These are phyloP conservation scores for Rhabdomys dilectus DNA, from an alignment of 2,113 vertebrate species.

Conservation along the genomic window DNA sequence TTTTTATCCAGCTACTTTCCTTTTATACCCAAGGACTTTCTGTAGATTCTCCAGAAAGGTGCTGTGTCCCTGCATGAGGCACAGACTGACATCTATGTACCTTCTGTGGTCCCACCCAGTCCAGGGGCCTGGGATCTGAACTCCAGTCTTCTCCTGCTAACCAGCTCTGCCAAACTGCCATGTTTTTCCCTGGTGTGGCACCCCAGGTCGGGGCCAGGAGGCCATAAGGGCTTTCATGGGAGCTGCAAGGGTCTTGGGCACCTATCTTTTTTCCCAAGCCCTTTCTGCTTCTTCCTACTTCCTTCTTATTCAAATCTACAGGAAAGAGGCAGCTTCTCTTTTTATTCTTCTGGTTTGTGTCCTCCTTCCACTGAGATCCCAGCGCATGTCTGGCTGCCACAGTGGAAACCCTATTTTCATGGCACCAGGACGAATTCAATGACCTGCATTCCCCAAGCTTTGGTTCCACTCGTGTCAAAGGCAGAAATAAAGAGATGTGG, in stretches of 20 bases:
- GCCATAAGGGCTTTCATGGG: neutral
- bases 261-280: neutral
- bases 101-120: neutral
- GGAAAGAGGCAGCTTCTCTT: neutral
- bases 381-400: neutral
- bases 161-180: neutral
- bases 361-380: neutral
- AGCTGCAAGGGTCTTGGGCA: neutral
- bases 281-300: neutral
- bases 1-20: neutral
- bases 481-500: constrained; percentile 7
- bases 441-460: neutral
- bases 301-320: neutral
- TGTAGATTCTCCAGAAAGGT: neutral
- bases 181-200: neutral
- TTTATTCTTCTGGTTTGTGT: neutral
- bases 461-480: constrained; percentile 16
- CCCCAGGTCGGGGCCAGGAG: neutral
- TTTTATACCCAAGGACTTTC: neutral
- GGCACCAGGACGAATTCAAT: neutral
- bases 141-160: neutral
- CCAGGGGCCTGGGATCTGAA: neutral
- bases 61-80: neutral
- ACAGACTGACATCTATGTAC: neutral
- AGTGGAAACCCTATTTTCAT: neutral